Percentiles rank a stretch among this genome's conserved stretches.
phyloP scores from a whole-genome alignment of 1,140 invertebrate species.

The Stenopsyche tienmushanensis region DNA sequence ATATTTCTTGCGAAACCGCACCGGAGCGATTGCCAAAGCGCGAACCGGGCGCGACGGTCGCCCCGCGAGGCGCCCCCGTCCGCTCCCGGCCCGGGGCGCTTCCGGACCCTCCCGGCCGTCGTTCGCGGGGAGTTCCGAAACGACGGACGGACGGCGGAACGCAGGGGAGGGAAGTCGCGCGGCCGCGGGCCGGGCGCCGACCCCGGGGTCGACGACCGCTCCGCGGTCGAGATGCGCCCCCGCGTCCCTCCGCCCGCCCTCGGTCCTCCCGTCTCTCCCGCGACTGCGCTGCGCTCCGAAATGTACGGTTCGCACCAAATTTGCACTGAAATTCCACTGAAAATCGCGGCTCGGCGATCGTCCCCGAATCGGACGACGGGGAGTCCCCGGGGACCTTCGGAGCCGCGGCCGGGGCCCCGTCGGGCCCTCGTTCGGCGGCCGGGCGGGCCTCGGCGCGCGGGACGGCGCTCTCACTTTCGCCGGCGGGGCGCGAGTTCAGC shows the following conservation, averaged over 20 bases:
- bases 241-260: neutral
- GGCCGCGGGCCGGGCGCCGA: neutral
- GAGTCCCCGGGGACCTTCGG: neutral
- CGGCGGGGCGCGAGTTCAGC: slow-evolving; percentile 57
- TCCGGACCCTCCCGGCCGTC: neutral
- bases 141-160: neutral
- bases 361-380: neutral
- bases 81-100: neutral
- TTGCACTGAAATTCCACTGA: neutral
- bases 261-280: too few relatives aligned
- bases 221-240: neutral
- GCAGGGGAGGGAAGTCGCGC: neutral
- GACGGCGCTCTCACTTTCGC: slow-evolving; percentile 61
- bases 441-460: neutral
- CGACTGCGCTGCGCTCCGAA: neutral
- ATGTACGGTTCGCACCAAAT: neutral
- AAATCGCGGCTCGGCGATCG: neutral
- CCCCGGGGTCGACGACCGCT: slow-evolving; percentile 6
- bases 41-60: slow-evolving; percentile 13
- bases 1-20: slow-evolving; percentile 23
- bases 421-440: neutral
- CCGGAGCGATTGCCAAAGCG: slow-evolving; percentile 18
- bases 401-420: neutral
- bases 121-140: neutral
- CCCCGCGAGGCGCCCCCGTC: neutral